These are phyloP conservation scores for Brachionus sp. DNA, from an alignment of 1,140 invertebrate species.

Conservation along the genomic window DNA sequence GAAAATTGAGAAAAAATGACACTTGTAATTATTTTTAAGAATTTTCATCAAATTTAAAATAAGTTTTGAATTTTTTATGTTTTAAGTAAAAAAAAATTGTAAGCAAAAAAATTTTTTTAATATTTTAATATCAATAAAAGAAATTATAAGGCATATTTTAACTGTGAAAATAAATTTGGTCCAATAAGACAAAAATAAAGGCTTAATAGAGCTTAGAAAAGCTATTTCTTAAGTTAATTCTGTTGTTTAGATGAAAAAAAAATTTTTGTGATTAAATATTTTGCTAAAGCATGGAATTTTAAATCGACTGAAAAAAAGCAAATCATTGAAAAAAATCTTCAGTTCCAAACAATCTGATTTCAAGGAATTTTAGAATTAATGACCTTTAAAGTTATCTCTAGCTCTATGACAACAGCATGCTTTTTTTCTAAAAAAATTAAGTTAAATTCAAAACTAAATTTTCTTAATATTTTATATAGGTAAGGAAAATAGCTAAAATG, in stretches of 20 bases:
- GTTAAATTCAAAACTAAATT: neutral
- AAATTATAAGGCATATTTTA: too few relatives aligned
- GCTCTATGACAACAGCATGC: conserved; percentile 3
- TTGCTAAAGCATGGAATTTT: neutral
- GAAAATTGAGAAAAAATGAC: too few relatives aligned
- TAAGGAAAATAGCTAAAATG: neutral
- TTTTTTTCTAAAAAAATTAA: neutral
- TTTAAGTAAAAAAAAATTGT: too few relatives aligned
- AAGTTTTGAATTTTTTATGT: too few relatives aligned
- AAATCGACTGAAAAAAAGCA: neutral
- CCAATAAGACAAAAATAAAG: too few relatives aligned
- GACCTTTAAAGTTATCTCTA: neutral
- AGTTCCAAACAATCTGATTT: neutral
- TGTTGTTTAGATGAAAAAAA: neutral
- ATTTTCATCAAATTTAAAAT: too few relatives aligned
- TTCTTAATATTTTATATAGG: neutral
- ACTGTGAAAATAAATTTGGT: too few relatives aligned
- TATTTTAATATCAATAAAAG: too few relatives aligned
- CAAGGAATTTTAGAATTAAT: neutral
- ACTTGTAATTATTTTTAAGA: too few relatives aligned
- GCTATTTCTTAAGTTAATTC: neutral
- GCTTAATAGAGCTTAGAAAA: too few relatives aligned
- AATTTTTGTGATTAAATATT: neutral
- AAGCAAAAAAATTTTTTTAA: too few relatives aligned
- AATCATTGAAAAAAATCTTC: neutral